phyloP scores from a whole-genome alignment of 1,140 invertebrate genomes.

The Lutraria rhynchaena region DNA sequence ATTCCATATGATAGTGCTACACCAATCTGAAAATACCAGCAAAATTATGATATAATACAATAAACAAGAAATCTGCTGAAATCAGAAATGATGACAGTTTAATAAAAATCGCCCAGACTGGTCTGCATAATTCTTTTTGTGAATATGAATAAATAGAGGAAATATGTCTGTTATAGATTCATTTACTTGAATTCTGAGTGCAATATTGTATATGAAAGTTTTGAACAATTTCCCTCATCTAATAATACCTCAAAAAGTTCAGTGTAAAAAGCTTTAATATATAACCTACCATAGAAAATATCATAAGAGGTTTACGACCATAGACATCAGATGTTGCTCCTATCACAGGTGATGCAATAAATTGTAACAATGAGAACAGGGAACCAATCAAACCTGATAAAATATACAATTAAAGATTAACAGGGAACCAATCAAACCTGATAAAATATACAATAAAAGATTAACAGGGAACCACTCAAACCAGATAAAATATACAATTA shows the following conservation, averaged over 20 bases:
- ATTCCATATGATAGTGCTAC: constrained; percentile 92
- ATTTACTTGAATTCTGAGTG: no score
- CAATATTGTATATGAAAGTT: no score
- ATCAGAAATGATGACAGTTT: constrained; percentile 5
- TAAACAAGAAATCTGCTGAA: constrained; percentile 21
- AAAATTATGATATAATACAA: constrained; percentile 40
- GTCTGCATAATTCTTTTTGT: background rate
- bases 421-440: constrained; percentile 85
- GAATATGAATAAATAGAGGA: no score
- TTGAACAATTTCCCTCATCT: no score
- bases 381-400: constrained; percentile 95
- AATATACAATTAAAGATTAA: constrained; percentile 41
- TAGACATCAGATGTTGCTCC: constrained; percentile 98
- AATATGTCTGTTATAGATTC: no score
- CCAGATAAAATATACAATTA: constrained; percentile 83
- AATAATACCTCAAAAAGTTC: no score
- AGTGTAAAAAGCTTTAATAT: no score
- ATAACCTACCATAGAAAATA: constrained; percentile 89
- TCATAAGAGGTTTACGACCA: constrained; percentile 93
- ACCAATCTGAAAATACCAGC: constrained; percentile 87
- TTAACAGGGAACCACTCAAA: constrained; percentile 80
- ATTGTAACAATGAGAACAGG: constrained; percentile 98
- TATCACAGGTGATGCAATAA: constrained; percentile 95
- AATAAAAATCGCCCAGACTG: background rate
- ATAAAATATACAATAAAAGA: constrained; percentile 63